phyloP scores from a whole-genome alignment of 2,888 invertebrate species.

The Neoscelio sp. region DNA sequence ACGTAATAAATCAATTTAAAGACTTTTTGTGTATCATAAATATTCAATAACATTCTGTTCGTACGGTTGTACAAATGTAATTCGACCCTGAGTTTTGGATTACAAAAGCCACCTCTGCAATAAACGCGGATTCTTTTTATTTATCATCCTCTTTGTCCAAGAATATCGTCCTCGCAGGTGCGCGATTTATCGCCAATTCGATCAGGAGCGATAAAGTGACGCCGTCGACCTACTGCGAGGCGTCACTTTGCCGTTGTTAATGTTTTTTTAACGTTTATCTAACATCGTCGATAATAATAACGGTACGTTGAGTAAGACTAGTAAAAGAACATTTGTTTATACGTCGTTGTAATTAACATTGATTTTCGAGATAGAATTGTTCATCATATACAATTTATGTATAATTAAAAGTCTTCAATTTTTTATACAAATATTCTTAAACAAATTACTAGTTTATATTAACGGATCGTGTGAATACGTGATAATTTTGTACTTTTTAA shows the following conservation, averaged over 20 bases:
- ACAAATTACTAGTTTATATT: too few species aligned
- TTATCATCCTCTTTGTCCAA: conserved; percentile 46
- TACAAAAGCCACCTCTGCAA: conserved; percentile 54
- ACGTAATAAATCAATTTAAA: conserved; percentile 43
- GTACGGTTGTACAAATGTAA: conserved; percentile 26
- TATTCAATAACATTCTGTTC: conserved; percentile 44
- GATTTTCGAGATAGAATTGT: too few species aligned
- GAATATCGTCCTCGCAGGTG: conserved; percentile 64
- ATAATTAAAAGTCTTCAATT: too few species aligned
- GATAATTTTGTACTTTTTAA: too few species aligned
- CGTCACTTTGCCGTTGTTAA: conserved; percentile 24
- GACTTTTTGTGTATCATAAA: conserved; percentile 39
- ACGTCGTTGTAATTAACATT: conserved; percentile 25
- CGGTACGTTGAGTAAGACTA: conserved; percentile 38
- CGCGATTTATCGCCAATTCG: conserved; percentile 62
- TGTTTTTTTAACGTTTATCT: conserved; percentile 18
- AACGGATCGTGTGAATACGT: too few species aligned
- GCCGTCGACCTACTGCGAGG: conserved; percentile 51
- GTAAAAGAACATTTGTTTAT: conserved; percentile 26
- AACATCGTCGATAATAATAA: conserved; percentile 48
- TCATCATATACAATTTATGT: too few species aligned
- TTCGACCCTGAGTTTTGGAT: conserved; percentile 57
- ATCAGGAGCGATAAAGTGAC: conserved; percentile 57
- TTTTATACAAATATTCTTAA: too few species aligned
- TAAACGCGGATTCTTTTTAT: conserved; percentile 37